These are phyloP conservation scores for Streblospio benedicti DNA, from an alignment of 1,140 invertebrate species.

Conservation along the genomic window DNA sequence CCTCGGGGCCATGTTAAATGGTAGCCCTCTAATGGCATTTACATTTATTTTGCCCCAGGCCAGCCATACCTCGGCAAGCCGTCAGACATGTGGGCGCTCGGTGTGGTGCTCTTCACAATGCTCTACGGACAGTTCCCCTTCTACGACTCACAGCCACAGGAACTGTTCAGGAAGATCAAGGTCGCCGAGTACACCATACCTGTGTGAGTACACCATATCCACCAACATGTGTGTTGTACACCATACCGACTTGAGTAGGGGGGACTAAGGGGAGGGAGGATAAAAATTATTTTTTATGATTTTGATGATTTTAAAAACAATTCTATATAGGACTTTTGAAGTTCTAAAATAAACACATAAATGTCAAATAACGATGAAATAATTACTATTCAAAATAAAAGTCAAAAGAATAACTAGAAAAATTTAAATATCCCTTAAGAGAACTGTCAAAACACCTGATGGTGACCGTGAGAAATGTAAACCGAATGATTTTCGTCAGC, in stretches of 20 bases:
- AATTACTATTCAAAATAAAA: not conserved
- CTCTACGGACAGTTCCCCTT: slow-evolving; percentile 80
- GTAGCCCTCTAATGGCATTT: too few relatives aligned
- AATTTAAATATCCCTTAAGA: too few relatives aligned
- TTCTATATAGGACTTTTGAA: not conserved
- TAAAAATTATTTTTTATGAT: not conserved
- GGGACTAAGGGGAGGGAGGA: not conserved
- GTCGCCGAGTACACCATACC: slow-evolving; percentile 59
- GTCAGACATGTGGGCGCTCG: slow-evolving; percentile 78
- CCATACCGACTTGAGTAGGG: too few relatives aligned
- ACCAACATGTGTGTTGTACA: too few relatives aligned
- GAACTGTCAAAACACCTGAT: too few relatives aligned
- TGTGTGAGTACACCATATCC: slow-evolving; percentile 47
- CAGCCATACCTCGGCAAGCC: slow-evolving; percentile 57
- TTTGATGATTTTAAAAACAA: not conserved
- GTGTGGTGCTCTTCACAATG: slow-evolving; percentile 75
- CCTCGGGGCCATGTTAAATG: too few relatives aligned
- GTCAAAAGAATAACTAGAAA: too few relatives aligned
- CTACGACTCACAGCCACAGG: slow-evolving; percentile 66
- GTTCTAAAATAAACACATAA: not conserved
- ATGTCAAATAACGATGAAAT: not conserved
- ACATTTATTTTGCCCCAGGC: slow-evolving; percentile 40
- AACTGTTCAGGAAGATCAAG: slow-evolving; percentile 72
- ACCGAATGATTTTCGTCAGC: too few relatives aligned
- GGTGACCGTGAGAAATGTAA: too few relatives aligned